Evolutionary conservation across 2,888 invertebrate genomes (phyloP).

Genomic region (Ophion costatus): DNA sequence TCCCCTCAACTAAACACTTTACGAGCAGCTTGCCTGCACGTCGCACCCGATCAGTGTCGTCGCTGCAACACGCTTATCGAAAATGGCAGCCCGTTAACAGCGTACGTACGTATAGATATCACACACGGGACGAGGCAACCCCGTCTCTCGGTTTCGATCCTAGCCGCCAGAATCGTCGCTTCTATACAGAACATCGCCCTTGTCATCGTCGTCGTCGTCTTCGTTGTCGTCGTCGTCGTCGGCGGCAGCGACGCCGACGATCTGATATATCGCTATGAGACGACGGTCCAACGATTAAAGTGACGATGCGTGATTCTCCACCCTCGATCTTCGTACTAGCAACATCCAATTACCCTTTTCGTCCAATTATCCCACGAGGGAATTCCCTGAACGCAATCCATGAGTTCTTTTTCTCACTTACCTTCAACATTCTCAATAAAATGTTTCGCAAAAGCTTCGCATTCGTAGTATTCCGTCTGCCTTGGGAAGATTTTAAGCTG

Average conservation of each 20-base stretch:
- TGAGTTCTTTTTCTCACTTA: conserved; percentile 33
- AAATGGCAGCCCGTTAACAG: conserved; percentile 82
- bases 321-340: conserved; percentile 35
- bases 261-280: conserved; percentile 66
- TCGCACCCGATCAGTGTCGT: conserved; percentile 82
- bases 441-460: neutral
- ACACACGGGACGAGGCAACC: conserved; percentile 53
- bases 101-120: conserved; percentile 69
- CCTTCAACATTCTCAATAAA: neutral
- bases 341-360: conserved; percentile 60
- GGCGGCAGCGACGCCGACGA: conserved; percentile 47
- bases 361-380: conserved; percentile 59
- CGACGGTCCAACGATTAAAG: conserved; percentile 69
- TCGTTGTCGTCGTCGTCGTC: conserved; percentile 1
- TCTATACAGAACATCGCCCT: conserved; percentile 62
- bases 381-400: conserved; percentile 14
- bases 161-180: conserved; percentile 63
- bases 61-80: conserved; percentile 81
- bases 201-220: conserved; percentile 40
- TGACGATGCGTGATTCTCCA: conserved; percentile 69
- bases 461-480: neutral
- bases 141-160: conserved; percentile 34
- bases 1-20: conserved; percentile 83
- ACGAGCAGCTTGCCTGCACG: conserved; percentile 83
- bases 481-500: neutral